These are phyloP conservation scores for Drosophila peninsularis DNA, from an alignment of 2,888 invertebrate species.

Conservation along the genomic window DNA sequence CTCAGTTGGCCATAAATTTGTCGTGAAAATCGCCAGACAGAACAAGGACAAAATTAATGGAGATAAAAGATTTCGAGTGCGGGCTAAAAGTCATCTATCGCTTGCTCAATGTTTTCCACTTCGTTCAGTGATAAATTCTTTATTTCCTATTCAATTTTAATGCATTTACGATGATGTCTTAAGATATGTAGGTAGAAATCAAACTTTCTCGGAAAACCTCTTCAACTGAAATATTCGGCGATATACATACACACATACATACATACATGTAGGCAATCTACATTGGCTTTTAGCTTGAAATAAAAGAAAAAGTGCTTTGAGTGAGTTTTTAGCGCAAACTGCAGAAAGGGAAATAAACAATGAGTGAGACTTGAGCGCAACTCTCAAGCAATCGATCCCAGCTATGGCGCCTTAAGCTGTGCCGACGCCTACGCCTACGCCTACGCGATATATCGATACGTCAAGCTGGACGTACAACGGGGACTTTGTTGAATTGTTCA, in stretches of 20 bases:
- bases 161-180: too few species aligned
- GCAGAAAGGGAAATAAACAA: background rate
- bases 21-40: slow-evolving; percentile 23
- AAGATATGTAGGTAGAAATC: too few species aligned
- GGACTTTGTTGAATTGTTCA: background rate
- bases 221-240: too few species aligned
- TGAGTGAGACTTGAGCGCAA: background rate
- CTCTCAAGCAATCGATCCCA: background rate
- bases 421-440: too few species aligned
- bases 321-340: background rate
- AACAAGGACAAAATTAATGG: slow-evolving; percentile 32
- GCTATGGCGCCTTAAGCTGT: background rate
- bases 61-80: slow-evolving; percentile 10
- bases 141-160: background rate
- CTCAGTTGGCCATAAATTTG: slow-evolving; percentile 61
- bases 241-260: too few species aligned
- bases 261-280: too few species aligned
- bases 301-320: background rate
- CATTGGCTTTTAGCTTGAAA: background rate
- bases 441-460: background rate
- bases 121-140: background rate
- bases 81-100: background rate
- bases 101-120: slow-evolving; percentile 4
- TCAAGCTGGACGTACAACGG: background rate
- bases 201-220: too few species aligned